Evolutionary conservation across 2,888 invertebrate genomes (phyloP).

Genomic region (Fabriciana adippe): DNA sequence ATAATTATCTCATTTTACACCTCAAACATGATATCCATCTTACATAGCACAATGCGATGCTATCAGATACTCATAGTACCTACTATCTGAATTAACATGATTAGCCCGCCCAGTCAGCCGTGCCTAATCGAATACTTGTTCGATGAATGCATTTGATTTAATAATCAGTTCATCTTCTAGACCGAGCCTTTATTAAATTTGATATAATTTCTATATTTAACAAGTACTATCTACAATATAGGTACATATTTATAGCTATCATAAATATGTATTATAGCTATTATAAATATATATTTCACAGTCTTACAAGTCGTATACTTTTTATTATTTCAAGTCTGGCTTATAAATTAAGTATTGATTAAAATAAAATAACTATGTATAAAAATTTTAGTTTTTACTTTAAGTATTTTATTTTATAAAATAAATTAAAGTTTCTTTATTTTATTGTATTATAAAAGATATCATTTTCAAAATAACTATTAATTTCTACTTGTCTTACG

Average conservation of each 20-base stretch:
- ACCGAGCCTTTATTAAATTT: slow-evolving; percentile 13
- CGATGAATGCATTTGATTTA: slow-evolving; percentile 43
- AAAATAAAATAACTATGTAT: too few species aligned
- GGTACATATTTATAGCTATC: neutral
- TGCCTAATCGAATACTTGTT: slow-evolving; percentile 44
- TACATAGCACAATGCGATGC: slow-evolving; percentile 18
- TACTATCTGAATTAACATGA: slow-evolving; percentile 39
- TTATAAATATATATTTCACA: too few species aligned
- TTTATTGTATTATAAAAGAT: too few species aligned
- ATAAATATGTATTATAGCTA: too few species aligned
- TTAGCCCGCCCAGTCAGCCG: slow-evolving; percentile 37
- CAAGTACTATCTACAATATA: neutral
- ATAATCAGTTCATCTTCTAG: slow-evolving; percentile 34
- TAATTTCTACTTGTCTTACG: too few species aligned
- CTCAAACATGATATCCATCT: neutral
- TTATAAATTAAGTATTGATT: too few species aligned
- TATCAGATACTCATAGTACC: slow-evolving; percentile 13
- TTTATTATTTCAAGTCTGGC: too few species aligned
- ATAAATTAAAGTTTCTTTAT: too few species aligned
- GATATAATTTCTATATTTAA: neutral
- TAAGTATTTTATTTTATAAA: too few species aligned
- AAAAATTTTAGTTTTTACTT: too few species aligned
- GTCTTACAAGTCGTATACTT: too few species aligned
- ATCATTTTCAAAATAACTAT: too few species aligned
- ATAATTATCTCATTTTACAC: neutral